Evolutionary conservation across 2,113 vertebrate species (phyloP).

Genomic region (Xerus inauris): DNA sequence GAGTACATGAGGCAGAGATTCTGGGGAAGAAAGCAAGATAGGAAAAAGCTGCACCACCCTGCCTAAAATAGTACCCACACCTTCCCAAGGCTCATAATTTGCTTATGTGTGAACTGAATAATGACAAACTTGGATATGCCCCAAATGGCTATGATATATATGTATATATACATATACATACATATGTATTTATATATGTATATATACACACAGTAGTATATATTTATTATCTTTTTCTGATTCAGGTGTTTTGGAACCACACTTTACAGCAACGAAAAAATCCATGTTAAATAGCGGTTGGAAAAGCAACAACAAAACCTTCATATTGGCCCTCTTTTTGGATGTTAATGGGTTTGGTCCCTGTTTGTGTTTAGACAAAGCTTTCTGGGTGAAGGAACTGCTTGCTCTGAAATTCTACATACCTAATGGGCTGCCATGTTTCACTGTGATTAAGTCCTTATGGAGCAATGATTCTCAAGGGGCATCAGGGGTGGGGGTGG

Average conservation of each 20-base stretch:
- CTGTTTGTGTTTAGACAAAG: neutral
- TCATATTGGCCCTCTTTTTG: neutral
- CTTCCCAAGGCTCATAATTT: neutral
- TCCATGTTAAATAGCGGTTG: neutral
- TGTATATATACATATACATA: no score
- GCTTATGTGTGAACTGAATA: neutral
- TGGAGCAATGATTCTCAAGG: neutral
- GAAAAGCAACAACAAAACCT: neutral
- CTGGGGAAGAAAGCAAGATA: neutral
- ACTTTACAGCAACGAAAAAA: neutral
- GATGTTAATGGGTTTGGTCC: neutral
- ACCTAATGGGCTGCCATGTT: neutral
- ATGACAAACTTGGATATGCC: neutral
- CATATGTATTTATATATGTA: no score
- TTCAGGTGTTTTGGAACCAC: neutral
- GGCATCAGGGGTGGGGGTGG: no score
- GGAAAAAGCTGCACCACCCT: neutral
- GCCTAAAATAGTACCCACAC: neutral
- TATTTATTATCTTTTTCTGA: no score
- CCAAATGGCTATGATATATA: neutral
- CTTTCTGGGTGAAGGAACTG: neutral
- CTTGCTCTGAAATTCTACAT: neutral
- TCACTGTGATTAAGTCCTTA: neutral
- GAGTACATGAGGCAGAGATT: neutral
- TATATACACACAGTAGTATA: no score